A percentile compares a stretch with the other conserved stretches of the same genome.
These are phyloP conservation scores for Theretra japonica DNA, from an alignment of 2,888 invertebrate genomes.

Conservation along the genomic window DNA sequence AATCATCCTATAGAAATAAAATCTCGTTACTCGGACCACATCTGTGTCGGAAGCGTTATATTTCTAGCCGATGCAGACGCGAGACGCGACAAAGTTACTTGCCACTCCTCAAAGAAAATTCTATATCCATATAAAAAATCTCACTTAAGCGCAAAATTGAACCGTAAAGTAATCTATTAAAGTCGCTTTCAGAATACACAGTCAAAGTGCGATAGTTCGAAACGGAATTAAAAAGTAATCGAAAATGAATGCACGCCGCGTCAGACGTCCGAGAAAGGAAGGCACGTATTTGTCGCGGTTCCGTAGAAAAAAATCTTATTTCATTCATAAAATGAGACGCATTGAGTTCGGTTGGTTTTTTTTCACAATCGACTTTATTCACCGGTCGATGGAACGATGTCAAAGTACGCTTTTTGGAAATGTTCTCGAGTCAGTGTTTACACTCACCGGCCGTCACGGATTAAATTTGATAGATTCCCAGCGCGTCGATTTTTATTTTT, in stretches of 20 bases:
- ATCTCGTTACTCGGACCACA: constrained; percentile 73
- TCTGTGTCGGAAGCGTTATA: constrained; percentile 67
- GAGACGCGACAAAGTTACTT: constrained; percentile 47
- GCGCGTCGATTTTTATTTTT: constrained; percentile 43
- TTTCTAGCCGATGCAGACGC: constrained; percentile 56
- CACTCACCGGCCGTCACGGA: constrained; percentile 74
- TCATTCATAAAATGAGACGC: constrained; percentile 84
- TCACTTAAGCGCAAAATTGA: constrained; percentile 36
- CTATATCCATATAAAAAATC: constrained; percentile 51
- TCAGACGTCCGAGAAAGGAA: constrained; percentile 73
- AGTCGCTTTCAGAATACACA: constrained; percentile 38
- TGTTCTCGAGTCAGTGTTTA: constrained; percentile 78
- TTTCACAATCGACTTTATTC: constrained; percentile 52
- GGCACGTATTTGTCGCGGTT: constrained; percentile 83
- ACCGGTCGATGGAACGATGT: constrained; percentile 76
- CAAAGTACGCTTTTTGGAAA: constrained; percentile 58
- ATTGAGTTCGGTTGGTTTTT: constrained; percentile 66
- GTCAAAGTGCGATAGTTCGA: constrained; percentile 53
- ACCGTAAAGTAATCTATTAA: constrained; percentile 39
- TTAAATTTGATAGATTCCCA: constrained; percentile 58
- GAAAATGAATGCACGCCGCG: constrained; percentile 81
- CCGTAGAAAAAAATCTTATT: constrained; percentile 79
- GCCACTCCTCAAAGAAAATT: constrained; percentile 65
- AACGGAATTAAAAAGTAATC: constrained; percentile 59
- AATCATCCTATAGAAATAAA: constrained; percentile 60